Evolutionary conservation across 2,797 vertebrate genomes (phyloP).

Genomic region (Simalia tracyae): DNA sequence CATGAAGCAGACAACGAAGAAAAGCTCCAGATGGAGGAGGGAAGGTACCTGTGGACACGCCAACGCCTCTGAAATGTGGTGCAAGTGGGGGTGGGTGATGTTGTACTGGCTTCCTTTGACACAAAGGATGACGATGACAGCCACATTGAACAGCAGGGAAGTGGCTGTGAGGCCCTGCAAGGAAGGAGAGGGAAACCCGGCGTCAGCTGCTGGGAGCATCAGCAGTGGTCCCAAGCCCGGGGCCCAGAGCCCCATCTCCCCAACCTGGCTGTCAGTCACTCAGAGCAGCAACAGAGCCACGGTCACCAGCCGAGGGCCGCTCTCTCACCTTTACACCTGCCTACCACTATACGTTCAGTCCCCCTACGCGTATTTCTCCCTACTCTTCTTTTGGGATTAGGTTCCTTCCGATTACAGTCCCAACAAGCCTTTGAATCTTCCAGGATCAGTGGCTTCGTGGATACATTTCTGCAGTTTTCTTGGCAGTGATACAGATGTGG

Average conservation of each 20-base stretch:
- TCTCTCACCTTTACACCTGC: background rate
- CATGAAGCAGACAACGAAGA: background rate
- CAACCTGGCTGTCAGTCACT: background rate
- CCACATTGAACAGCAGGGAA: background rate
- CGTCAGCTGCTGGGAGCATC: background rate
- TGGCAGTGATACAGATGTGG: no score
- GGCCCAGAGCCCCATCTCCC: no score
- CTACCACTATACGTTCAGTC: background rate
- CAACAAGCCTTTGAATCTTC: no score
- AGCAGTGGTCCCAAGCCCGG: no score
- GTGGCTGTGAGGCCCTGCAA: background rate
- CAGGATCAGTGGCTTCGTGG: no score
- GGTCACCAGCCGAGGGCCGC: background rate
- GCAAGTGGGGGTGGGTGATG: background rate
- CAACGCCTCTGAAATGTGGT: accelerated
- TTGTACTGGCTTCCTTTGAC: background rate
- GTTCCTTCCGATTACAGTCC: background rate
- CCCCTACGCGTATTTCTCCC: background rate
- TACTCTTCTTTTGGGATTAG: background rate
- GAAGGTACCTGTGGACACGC: background rate
- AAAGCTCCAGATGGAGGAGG: background rate
- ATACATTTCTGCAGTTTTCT: no score
- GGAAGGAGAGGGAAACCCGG: background rate
- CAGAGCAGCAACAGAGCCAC: background rate
- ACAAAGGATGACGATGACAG: background rate